phyloP scores from a whole-genome alignment of 2,888 invertebrate genomes.

The Pseudanteris insignis region DNA sequence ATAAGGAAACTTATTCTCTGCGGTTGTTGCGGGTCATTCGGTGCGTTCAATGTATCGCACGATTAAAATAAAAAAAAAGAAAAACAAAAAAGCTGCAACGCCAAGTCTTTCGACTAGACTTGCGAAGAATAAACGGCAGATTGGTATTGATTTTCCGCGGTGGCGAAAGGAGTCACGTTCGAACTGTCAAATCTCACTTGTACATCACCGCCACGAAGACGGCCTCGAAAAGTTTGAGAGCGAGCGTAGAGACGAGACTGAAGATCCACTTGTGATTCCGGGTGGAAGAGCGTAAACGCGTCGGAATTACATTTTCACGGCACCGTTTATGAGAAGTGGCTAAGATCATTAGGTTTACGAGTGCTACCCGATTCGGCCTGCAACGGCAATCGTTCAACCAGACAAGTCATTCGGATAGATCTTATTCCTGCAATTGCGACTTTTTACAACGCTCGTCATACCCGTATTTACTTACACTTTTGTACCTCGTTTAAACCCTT shows the following conservation, averaged over 20 bases:
- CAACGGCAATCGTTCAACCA: constrained; percentile 51
- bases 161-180: constrained; percentile 44
- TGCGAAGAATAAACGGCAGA: constrained; percentile 33
- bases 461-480: constrained; percentile 30
- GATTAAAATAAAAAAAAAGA: no score
- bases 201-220: constrained; percentile 47
- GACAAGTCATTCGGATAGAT: constrained; percentile 56
- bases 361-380: constrained; percentile 57
- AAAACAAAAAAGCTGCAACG: no score
- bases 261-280: constrained; percentile 56
- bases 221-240: constrained; percentile 33
- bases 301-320: constrained; percentile 64
- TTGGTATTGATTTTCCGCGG: constrained; percentile 47
- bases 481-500: constrained; percentile 17
- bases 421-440: constrained; percentile 42
- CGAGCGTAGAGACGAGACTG: constrained; percentile 30
- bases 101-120: no score
- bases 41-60: no score
- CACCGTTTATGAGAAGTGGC: constrained; percentile 63
- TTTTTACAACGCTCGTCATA: constrained; percentile 21
- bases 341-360: constrained; percentile 64
- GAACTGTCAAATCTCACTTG: constrained; percentile 46
- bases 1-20: no score
- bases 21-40: no score
- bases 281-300: constrained; percentile 49